These are phyloP conservation scores for Mythimna ferrago DNA, from an alignment of 2,888 invertebrate species.

Conservation along the genomic window DNA sequence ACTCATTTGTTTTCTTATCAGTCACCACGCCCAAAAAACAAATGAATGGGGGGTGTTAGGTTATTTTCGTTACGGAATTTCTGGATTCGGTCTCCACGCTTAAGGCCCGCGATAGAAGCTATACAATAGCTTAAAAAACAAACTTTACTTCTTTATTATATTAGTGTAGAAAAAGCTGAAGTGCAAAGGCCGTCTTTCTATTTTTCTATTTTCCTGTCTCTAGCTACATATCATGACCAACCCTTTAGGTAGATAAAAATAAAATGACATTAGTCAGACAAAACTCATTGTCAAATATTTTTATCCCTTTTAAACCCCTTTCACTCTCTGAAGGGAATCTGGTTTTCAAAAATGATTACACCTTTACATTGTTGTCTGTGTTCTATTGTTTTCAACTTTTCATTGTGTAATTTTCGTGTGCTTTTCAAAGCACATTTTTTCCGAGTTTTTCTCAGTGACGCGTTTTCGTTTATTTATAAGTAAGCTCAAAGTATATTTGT, in stretches of 20 bases:
- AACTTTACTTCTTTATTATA: no score
- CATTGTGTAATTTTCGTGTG: slow-evolving; percentile 36
- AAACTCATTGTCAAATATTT: slow-evolving; percentile 18
- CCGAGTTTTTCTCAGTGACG: neutral
- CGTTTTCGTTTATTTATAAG: neutral
- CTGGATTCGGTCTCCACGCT: no score
- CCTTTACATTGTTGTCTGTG: slow-evolving; percentile 47
- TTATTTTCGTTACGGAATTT: no score
- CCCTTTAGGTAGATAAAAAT: neutral
- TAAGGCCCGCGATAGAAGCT: no score
- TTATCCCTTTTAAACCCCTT: slow-evolving; percentile 40
- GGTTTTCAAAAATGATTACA: slow-evolving; percentile 41
- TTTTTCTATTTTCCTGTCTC: no score
- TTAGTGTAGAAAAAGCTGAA: no score
- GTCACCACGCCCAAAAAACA: no score
- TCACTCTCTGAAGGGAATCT: slow-evolving; percentile 29
- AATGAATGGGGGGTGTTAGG: no score
- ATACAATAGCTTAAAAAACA: no score
- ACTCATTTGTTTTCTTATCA: no score
- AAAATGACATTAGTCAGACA: slow-evolving; percentile 22
- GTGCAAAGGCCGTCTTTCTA: no score
- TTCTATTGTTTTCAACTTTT: slow-evolving; percentile 52
- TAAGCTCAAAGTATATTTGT: neutral
- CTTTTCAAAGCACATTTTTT: slow-evolving; percentile 20
- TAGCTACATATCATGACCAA: no score